phyloP scores from a whole-genome alignment of 2,113 vertebrate genomes.

The Cichladusa arquata region DNA sequence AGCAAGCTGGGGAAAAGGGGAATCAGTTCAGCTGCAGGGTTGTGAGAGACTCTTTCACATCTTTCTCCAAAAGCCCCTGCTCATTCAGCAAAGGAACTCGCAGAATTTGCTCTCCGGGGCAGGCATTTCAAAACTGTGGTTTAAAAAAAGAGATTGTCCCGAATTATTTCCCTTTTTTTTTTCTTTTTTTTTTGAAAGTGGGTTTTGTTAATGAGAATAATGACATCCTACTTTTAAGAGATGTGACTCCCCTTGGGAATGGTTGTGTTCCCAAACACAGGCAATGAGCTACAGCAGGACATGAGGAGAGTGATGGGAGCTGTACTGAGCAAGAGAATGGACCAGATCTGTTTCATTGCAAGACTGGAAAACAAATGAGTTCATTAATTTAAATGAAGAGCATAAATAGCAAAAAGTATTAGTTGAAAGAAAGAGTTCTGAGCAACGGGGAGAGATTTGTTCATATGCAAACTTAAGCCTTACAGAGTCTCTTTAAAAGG shows the following conservation, averaged over 20 bases:
- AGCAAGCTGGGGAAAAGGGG: not conserved
- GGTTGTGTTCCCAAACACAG: not conserved
- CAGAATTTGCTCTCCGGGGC: not conserved
- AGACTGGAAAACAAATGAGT: not conserved
- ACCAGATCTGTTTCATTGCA: not conserved
- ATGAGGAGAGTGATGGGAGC: rapidly evolving
- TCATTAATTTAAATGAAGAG: not conserved
- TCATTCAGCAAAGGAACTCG: not conserved
- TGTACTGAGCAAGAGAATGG: not conserved
- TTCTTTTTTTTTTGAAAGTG: not conserved
- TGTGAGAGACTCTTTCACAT: not conserved
- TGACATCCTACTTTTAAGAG: not conserved
- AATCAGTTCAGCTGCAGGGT: rapidly evolving
- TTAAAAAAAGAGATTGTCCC: not conserved
- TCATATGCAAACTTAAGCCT: not conserved
- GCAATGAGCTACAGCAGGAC: not conserved
- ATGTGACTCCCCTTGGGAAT: not conserved
- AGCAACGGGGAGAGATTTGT: not conserved
- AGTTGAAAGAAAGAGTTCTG: not conserved
- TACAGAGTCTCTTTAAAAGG: not conserved
- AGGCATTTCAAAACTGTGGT: not conserved
- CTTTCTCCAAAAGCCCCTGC: not conserved
- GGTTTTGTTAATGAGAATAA: not conserved
- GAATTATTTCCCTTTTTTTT: not conserved
- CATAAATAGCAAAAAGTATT: not conserved